Evolutionary conservation across 2,113 vertebrate genomes (phyloP).

Genomic region (Dipodomys stephensi): DNA sequence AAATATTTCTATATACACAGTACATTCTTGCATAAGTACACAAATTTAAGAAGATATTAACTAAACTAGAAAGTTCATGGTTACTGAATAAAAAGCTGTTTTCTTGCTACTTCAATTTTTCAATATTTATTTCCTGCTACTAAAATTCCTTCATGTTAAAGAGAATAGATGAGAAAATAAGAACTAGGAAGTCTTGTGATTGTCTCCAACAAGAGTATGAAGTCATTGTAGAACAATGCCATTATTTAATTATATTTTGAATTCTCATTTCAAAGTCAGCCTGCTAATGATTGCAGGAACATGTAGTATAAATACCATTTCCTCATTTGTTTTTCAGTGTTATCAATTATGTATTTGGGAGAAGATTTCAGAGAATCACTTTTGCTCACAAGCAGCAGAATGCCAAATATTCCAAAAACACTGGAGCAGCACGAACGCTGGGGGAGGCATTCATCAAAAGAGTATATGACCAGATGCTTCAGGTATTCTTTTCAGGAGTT

Average conservation of each 20-base stretch:
- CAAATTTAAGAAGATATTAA: neutral
- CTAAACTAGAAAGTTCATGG: neutral
- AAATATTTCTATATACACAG: neutral
- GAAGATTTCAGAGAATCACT: conserved; percentile 55
- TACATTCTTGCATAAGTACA: neutral
- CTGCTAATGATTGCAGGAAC: conserved; percentile 82
- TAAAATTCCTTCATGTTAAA: conserved; percentile 69
- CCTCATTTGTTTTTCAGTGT: conserved; percentile 73
- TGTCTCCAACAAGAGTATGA: conserved; percentile 67
- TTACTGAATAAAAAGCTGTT: neutral
- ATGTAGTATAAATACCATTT: conserved; percentile 79
- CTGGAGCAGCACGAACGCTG: neutral
- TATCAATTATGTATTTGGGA: conserved; percentile 72
- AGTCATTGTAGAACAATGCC: conserved; percentile 65
- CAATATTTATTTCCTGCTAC: conserved; percentile 64
- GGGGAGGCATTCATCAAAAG: neutral
- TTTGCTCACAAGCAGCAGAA: conserved; percentile 60
- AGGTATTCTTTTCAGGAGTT: conserved; percentile 30
- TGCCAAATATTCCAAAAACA: neutral
- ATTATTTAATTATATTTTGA: conserved; percentile 81
- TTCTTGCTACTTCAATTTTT: conserved; percentile 15
- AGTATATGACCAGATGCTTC: neutral
- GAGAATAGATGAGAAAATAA: conserved; percentile 61
- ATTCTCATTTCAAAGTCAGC: conserved; percentile 74
- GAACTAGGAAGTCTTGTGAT: conserved; percentile 43